Evolutionary conservation across 2,888 invertebrate species (phyloP).

Genomic region (Nasonovia ribisnigri): DNA sequence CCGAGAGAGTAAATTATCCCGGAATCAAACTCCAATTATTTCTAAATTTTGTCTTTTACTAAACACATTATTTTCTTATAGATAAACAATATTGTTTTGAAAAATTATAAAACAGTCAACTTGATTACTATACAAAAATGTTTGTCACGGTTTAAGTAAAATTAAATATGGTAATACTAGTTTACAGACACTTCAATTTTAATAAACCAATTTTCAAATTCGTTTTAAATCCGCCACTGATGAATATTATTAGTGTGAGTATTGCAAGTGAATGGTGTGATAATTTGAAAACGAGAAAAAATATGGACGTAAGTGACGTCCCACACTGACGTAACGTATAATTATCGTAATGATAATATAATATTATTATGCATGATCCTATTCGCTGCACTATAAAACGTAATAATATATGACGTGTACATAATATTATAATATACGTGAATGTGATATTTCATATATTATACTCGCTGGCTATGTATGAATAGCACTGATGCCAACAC

Average conservation of each 20-base stretch:
- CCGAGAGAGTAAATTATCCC: too few relatives aligned
- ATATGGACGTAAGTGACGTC: not conserved
- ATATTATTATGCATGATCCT: not conserved
- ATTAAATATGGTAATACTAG: too few relatives aligned
- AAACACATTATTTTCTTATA: too few relatives aligned
- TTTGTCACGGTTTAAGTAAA: too few relatives aligned
- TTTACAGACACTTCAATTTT: too few relatives aligned
- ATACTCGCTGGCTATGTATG: not conserved
- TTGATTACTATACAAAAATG: too few relatives aligned
- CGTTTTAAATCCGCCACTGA: not conserved
- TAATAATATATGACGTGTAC: not conserved
- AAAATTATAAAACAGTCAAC: too few relatives aligned
- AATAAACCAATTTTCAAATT: too few relatives aligned
- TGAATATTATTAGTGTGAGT: not conserved
- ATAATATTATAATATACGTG: not conserved
- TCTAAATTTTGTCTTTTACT: too few relatives aligned
- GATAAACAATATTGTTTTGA: too few relatives aligned
- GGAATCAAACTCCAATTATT: too few relatives aligned
- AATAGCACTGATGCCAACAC: not conserved
- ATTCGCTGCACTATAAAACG: not conserved
- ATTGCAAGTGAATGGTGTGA: not conserved
- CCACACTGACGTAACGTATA: not conserved
- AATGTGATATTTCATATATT: constrained; percentile 14
- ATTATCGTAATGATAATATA: not conserved
- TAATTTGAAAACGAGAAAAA: not conserved